A percentile compares a stretch with the other conserved stretches of the same genome.
phyloP scores from a whole-genome alignment of 2,888 invertebrate species.

The Geophilus truncorum region DNA sequence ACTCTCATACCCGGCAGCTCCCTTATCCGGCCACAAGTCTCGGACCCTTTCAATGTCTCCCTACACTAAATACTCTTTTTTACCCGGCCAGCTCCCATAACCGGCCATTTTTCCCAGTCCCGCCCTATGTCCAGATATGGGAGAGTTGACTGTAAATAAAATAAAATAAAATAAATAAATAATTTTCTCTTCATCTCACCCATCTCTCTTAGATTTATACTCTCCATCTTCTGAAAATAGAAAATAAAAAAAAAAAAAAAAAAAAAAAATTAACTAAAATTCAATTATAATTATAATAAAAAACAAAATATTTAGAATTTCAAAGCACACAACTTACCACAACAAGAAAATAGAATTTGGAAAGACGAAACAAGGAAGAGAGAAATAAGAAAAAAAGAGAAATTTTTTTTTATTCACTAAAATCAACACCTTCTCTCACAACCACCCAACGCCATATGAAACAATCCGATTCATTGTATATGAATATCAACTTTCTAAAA shows the following conservation, averaged over 20 bases:
- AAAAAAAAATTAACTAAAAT: background rate
- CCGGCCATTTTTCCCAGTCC: too few relatives aligned
- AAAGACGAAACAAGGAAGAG: background rate
- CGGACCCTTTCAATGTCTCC: too few relatives aligned
- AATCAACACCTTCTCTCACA: background rate
- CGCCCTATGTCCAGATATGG: too few relatives aligned
- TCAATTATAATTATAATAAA: background rate
- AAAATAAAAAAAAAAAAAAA: background rate
- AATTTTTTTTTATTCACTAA: background rate
- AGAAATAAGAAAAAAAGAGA: background rate
- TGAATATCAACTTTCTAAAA: background rate
- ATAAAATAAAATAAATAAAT: background rate
- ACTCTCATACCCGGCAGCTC: too few relatives aligned
- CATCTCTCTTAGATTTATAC: background rate
- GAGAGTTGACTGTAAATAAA: too few relatives aligned
- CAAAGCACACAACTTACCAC: background rate
- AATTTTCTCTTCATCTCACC: background rate
- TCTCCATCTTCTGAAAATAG: background rate
- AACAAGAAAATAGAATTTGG: background rate
- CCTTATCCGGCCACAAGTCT: too few relatives aligned
- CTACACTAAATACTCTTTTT: too few relatives aligned
- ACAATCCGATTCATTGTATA: too few relatives aligned
- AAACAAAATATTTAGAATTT: background rate
- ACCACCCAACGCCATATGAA: too few relatives aligned
- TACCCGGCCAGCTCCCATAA: too few relatives aligned